A percentile compares a stretch with the other conserved stretches of the same genome.
phyloP scores from a whole-genome alignment of 2,797 vertebrate species.

The Sciaenops ocellatus region DNA sequence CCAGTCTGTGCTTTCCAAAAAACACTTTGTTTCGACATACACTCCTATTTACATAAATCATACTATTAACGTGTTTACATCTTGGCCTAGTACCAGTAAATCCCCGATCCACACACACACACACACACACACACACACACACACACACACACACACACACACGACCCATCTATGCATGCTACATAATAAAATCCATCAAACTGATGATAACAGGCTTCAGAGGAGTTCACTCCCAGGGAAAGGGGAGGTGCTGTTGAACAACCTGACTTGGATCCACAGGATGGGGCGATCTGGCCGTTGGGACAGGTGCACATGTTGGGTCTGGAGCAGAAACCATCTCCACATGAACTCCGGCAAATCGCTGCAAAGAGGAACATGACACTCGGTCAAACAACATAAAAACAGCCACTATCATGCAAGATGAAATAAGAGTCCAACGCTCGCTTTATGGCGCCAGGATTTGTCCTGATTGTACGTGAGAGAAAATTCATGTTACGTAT shows the following conservation, averaged over 20 bases:
- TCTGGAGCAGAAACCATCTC: slow-evolving; percentile 99
- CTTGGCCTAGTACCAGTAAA: slow-evolving; percentile 30
- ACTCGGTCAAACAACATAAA: slow-evolving; percentile 48
- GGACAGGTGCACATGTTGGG: slow-evolving; percentile 99
- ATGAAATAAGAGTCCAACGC: slow-evolving; percentile 15
- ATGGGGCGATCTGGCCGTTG: slow-evolving; percentile 93
- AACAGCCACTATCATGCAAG: slow-evolving; percentile 31
- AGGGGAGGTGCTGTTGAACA: slow-evolving; percentile 40
- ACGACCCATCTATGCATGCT: neutral
- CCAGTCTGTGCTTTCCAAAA: slow-evolving; percentile 20
- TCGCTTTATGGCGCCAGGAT: slow-evolving; percentile 11
- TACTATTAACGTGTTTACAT: slow-evolving; percentile 39
- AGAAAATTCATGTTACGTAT: slow-evolving; percentile 51
- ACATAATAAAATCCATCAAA: slow-evolving; percentile 36
- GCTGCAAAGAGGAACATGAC: slow-evolving; percentile 83
- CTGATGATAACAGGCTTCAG: slow-evolving; percentile 14
- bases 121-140: too few species aligned
- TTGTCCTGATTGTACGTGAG: slow-evolving; percentile 28
- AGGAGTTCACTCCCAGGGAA: slow-evolving; percentile 20
- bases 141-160: too few species aligned
- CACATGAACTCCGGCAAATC: slow-evolving; percentile 97
- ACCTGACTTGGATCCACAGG: slow-evolving; percentile 99
- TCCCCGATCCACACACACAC: too few species aligned
- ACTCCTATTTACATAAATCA: slow-evolving; percentile 54
- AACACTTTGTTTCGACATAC: slow-evolving; percentile 35